Base-by-base conservation (phyloP, 92 coral and sea anemone species). In the Porites rus region DNA sequence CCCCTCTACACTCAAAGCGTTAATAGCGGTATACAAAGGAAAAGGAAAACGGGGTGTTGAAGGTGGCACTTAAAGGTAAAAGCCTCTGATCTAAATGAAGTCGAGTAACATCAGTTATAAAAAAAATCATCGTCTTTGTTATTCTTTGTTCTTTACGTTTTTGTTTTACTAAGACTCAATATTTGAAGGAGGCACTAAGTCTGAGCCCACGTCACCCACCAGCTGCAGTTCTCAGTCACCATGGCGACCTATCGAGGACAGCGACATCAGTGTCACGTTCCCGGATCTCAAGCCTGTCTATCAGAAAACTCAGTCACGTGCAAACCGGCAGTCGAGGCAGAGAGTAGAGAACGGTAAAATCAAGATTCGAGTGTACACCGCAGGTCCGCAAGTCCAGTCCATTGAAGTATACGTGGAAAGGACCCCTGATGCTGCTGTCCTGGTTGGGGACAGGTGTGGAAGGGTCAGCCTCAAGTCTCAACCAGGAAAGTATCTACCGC, bases 341-440 rank as follows among this genome's bases (percentile, higher is more conserved):
- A 80, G 94, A 65, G 82, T 93, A n/a, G 51, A 80, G 59, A 82
- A 66, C 74, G 94, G 94, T 25, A 78, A 67, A 65, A 50, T 91
- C 16, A 86, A 72, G 78, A 83, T 91, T 53, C 78, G 72, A 69
- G 93, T 88, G 0, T 43, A 62, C 22, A 80, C 88, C 10, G 17
- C 24, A 10, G 88, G 76, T 1, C 82, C 81, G 14, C 88, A 85
- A 18, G 78, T 91, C 17, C 91, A 86, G 70, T 78, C 72, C 74
- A 85, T 94, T 69, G 91, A 91, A 68, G 98, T 89, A 0, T 86
- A 76, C 82, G 99, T 97, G 31, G 98, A 97, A 82, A 74, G 98
- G 81, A 89, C 89, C 8, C 95, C 97, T 1, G 87, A 87, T 50
- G 96, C 98, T 5, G 94, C 95, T 1, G 88, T 73, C 17, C 75